These are phyloP conservation scores for Entomobrya multifasciata DNA, from an alignment of 2,888 invertebrate species.

Conservation along the genomic window DNA sequence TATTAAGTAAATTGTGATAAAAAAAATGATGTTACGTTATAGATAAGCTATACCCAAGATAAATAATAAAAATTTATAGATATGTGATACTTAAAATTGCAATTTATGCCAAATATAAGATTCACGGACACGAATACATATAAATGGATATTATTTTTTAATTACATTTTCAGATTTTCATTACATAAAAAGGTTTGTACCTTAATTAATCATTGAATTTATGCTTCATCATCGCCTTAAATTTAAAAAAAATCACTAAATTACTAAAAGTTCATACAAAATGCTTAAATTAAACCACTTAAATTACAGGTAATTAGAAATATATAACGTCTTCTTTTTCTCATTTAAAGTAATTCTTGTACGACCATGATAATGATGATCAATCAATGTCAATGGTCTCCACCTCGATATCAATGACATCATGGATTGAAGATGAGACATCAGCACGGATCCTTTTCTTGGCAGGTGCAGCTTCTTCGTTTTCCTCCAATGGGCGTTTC, in stretches of 20 bases:
- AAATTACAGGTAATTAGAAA: too few species aligned
- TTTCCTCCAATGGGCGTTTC: constrained; percentile 68
- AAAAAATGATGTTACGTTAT: background rate
- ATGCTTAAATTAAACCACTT: too few species aligned
- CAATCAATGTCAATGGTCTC: constrained; percentile 74
- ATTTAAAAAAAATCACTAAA: too few species aligned
- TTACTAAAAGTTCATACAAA: background rate
- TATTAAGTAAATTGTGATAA: constrained; percentile 47
- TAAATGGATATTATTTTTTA: too few species aligned
- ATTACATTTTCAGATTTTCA: too few species aligned
- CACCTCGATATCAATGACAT: background rate
- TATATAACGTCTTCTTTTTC: background rate
- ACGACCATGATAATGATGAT: background rate
- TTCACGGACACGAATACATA: too few species aligned
- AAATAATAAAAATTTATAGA: background rate
- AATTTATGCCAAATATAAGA: too few species aligned
- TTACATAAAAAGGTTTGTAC: too few species aligned
- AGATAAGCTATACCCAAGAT: background rate
- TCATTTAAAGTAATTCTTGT: background rate
- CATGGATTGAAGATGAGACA: background rate
- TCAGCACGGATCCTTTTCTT: constrained; percentile 73
- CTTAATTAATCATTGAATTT: too few species aligned
- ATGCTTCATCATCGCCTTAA: too few species aligned
- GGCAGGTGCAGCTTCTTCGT: constrained; percentile 61
- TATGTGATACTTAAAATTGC: constrained; percentile 21